Base-by-base conservation (phyloP, 2,888 invertebrate genomes). In the Erebia palarica region DNA sequence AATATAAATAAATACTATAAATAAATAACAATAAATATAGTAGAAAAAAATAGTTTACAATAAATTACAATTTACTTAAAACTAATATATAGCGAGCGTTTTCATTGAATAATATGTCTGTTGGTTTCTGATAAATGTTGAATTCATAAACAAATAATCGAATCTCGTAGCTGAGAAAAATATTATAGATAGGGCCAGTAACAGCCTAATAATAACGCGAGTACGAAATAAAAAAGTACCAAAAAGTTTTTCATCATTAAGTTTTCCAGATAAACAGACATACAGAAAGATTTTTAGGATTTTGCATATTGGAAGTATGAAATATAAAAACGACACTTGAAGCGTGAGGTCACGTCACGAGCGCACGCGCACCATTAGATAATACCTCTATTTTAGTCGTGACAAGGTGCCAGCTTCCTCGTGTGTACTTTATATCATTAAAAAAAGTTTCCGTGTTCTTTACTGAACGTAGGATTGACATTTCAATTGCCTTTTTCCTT, bases 381-480 rank as follows among this genome's bases (percentile, higher is more conserved):
- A 84, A 84, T 81, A 80, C 77, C 80, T 84, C 79, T 81, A 80
- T 82, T 82, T 81, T 75, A 79, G 81, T 85, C 81, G 81, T 83
- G 80, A 81, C 80, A 80, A 66, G 66, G 73, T 65, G 68, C 77
- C 71, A 72, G 82, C 87, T 89, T 87, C 87, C 88, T 87, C 80
- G 73, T 84, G 73, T 76, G 75, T 77, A 72, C 74, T 79, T 77
- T 75, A 67, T 68, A 65, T 85, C 83, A 86, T n/a, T 81, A 74
- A 75, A 70, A 75, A 72, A 68, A 76, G 63, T 70, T 76, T 79
- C 36, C 42, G 55, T 42, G 42, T 44, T 61, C 18, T 18, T 55
- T 44, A 47, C 1, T 61, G 11, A 16, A 47, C 61, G 3, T 55
- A 55, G 3, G 2, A 18, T 16, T 55, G 9, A 55, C 18, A 16